A percentile compares a stretch with the other conserved stretches of the same genome.
Conservation (phyloP, 2,888 invertebrate genomes). For the Fragum fragum region DNA sequence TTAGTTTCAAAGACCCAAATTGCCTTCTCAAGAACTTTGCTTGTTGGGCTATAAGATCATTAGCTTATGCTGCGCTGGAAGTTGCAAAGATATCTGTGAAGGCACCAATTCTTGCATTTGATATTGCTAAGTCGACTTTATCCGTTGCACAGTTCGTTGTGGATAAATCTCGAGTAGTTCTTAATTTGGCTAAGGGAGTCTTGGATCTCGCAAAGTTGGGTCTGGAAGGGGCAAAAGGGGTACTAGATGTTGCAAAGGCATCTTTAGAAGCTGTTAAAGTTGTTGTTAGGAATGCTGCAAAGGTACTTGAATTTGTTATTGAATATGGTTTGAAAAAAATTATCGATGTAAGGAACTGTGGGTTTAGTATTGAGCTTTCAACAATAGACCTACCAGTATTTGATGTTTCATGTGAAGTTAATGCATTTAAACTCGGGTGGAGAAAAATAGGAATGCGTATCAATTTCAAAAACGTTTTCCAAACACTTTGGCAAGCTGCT, state of each 20-base stretch:
- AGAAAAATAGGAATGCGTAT: constrained; percentile 43
- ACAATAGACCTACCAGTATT: constrained; percentile 46
- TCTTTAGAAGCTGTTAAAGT: constrained; percentile 56
- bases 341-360: constrained; percentile 62
- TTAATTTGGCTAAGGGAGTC: constrained; percentile 53
- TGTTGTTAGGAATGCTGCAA: constrained; percentile 45
- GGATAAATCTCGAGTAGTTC: constrained; percentile 63
- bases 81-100: constrained; percentile 60
- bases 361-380: constrained; percentile 48
- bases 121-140: constrained; percentile 60
- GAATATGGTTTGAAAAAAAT: constrained; percentile 49
- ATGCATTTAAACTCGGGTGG: constrained; percentile 49
- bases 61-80: constrained; percentile 66
- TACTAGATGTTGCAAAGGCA: constrained; percentile 50
- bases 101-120: constrained; percentile 58
- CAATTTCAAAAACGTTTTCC: constrained; percentile 47
- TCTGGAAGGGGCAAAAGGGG: constrained; percentile 49
- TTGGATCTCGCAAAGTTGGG: constrained; percentile 53
- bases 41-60: constrained; percentile 51
- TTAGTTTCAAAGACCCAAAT: constrained; percentile 58
- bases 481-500: constrained; percentile 59
- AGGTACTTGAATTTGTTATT: constrained; percentile 51
- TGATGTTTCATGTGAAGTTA: constrained; percentile 58
- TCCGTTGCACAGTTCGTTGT: constrained; percentile 61
- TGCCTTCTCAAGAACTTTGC: constrained; percentile 51